Conservation (phyloP, 1,140 invertebrate species). For the Steinernema khuongi region DNA sequence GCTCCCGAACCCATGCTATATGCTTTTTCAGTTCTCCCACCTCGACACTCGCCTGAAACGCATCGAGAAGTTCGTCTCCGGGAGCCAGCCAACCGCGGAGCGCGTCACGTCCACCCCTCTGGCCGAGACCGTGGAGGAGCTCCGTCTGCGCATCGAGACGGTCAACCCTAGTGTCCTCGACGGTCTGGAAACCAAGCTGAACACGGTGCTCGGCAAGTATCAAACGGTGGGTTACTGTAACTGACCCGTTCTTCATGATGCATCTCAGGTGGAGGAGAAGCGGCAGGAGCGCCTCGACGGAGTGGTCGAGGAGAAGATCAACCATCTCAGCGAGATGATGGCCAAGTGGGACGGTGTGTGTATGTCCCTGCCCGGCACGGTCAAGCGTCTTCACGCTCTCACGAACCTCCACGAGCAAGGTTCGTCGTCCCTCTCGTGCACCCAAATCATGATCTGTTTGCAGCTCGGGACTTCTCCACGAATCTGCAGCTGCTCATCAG, state of each 20-base stretch:
- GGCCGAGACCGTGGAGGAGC: neutral
- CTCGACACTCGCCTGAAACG: neutral
- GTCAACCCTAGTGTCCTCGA: conserved; percentile 31
- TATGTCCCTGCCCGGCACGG: conserved; percentile 29
- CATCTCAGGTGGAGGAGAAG: conserved; percentile 19
- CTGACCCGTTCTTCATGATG: neutral
- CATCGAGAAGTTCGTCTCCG: neutral
- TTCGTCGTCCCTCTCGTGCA: neutral
- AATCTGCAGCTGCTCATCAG: neutral
- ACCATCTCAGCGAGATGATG: conserved; percentile 37
- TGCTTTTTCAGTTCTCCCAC: neutral
- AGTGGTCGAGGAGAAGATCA: conserved; percentile 28
- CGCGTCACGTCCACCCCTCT: neutral
- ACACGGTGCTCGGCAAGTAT: conserved; percentile 26
- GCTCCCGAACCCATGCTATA: neutral
- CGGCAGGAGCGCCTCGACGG: conserved; percentile 19
- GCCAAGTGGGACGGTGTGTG: conserved; percentile 38
- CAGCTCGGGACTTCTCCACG: neutral
- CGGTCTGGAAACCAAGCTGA: conserved; percentile 27
- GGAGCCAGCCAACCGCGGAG: neutral
- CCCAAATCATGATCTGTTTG: neutral
- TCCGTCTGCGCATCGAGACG: conserved; percentile 27
- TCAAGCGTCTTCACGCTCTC: conserved; percentile 30
- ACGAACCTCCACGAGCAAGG: conserved; percentile 39
- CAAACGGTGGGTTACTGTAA: conserved; percentile 22